Evolutionary conservation across 2,888 invertebrate species (phyloP).

Genomic region (Scaptodrosophila latifasciaeformis): DNA sequence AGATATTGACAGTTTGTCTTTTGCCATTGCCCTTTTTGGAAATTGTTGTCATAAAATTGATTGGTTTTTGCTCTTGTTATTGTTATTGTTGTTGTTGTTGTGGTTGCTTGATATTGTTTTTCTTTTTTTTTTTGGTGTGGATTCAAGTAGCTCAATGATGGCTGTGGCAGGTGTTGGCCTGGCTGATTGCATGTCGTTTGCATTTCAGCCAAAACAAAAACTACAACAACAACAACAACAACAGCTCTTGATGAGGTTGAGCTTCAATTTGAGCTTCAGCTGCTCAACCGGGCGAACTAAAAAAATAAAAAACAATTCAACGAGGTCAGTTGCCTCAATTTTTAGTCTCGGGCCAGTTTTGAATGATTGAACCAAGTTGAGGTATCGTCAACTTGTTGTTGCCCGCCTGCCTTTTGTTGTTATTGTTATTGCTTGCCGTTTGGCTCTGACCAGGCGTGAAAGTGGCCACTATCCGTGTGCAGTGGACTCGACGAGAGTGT

Average conservation of each 20-base stretch:
- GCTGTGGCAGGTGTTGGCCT: conserved; percentile 11
- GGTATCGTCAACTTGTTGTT: too few species aligned
- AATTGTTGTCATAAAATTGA: conserved; percentile 54
- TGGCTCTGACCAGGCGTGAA: conserved; percentile 16
- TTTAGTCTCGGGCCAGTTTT: neutral
- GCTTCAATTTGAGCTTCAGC: neutral
- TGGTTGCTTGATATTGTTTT: conserved; percentile 7
- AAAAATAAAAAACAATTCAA: conserved; percentile 32
- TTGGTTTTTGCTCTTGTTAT: conserved; percentile 47
- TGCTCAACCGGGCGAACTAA: neutral
- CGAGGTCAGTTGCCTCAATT: conserved; percentile 29
- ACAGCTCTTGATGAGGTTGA: conserved; percentile 9
- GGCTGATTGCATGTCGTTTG: neutral
- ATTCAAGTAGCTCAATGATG: conserved; percentile 17
- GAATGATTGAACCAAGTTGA: too few species aligned
- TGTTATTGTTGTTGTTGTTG: conserved; percentile 10
- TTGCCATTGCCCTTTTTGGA: conserved; percentile 8
- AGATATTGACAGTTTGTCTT: conserved; percentile 14
- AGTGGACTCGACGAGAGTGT: too few species aligned
- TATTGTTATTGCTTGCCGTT: too few species aligned
- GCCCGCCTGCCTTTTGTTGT: too few species aligned
- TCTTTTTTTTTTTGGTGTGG: neutral
- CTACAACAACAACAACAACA: conserved; percentile 22
- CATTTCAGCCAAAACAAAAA: conserved; percentile 12
- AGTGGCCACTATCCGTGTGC: conserved; percentile 19